Conservation (phyloP, 2,113 vertebrate species). For the Phodopus roborovskii region DNA sequence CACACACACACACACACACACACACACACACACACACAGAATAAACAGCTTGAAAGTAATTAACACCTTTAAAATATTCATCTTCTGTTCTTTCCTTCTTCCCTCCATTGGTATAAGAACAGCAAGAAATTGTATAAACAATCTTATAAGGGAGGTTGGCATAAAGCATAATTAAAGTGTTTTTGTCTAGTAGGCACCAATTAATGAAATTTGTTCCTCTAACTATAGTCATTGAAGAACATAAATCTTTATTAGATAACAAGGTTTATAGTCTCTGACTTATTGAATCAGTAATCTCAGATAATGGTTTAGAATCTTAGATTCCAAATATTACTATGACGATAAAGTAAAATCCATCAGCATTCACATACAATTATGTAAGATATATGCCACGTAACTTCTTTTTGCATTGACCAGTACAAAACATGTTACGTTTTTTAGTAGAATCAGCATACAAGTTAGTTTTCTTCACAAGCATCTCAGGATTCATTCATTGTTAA, state of each 20-base stretch:
- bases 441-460: not conserved
- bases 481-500: not conserved
- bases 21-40: not conserved
- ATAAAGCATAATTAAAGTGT: not conserved
- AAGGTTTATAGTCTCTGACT: not conserved
- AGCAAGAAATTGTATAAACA: not conserved
- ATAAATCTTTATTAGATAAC: slow-evolving; percentile 10
- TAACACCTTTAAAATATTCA: not conserved
- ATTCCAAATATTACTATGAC: not conserved
- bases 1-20: not conserved
- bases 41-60: not conserved
- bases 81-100: not conserved
- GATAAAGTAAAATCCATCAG: not conserved
- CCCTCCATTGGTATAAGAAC: not conserved
- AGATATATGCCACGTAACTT: not conserved
- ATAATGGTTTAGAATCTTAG: not conserved
- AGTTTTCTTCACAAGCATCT: not conserved
- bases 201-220: slow-evolving; percentile 5
- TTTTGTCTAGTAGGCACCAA: not conserved
- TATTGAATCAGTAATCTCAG: slow-evolving; percentile 8
- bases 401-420: not conserved
- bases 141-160: not conserved
- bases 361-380: not conserved
- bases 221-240: not conserved
- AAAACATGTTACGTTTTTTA: not conserved